A percentile compares a stretch with the other conserved stretches of the same genome.
Conservation (phyloP, 1,140 invertebrate genomes). For the Drosophila albomicans region DNA sequence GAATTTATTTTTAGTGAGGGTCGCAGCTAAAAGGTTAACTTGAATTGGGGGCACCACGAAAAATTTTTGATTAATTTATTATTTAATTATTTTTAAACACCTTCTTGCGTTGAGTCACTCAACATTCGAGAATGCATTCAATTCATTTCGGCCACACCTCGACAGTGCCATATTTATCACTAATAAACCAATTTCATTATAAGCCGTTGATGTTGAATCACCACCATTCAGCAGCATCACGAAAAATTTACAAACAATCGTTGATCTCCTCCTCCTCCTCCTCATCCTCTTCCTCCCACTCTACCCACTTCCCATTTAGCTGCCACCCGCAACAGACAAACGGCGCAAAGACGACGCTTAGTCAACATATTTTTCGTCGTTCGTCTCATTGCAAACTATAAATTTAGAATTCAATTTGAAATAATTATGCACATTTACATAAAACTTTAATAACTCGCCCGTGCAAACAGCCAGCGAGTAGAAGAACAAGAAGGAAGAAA, state of each 20-base stretch:
- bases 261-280: neutral
- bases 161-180: conserved; percentile 61
- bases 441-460: conserved; percentile 56
- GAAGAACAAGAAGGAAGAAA: conserved; percentile 6
- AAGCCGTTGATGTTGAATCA: conserved; percentile 70
- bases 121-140: neutral
- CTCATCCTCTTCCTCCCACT: neutral
- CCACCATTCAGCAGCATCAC: conserved; percentile 41
- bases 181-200: conserved; percentile 81
- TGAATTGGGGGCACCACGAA: conserved; percentile 9
- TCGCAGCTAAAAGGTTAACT: conserved; percentile 12
- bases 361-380: conserved; percentile 61
- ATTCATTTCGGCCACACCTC: conserved; percentile 50
- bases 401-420: conserved; percentile 80
- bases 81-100: conserved; percentile 61
- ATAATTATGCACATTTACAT: conserved; percentile 78
- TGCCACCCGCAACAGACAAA: neutral
- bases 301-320: too few relatives aligned
- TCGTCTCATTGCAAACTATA: conserved; percentile 72
- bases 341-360: conserved; percentile 26
- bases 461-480: conserved; percentile 45
- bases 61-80: conserved; percentile 56
- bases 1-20: neutral
- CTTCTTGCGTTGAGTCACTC: conserved; percentile 52
- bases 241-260: conserved; percentile 54